Conservation (phyloP, 2,888 invertebrate species). For the Nemotelus nigrinus region DNA sequence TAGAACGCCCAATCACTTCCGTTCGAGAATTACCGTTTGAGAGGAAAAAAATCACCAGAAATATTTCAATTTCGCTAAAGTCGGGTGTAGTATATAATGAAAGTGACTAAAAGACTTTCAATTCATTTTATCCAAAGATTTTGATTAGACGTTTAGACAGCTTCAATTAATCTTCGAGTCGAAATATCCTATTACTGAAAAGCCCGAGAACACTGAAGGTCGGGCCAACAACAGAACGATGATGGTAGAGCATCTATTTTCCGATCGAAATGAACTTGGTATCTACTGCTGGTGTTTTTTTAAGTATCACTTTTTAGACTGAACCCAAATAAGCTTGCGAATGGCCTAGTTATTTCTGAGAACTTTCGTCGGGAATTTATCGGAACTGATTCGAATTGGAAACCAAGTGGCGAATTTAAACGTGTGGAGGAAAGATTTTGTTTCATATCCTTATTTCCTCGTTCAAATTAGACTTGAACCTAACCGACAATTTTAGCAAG, state of each 20-base stretch:
- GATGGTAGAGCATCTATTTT: background rate
- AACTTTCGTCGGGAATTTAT: too few species aligned
- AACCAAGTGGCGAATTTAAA: too few species aligned
- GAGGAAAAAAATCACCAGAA: slow-evolving; percentile 43
- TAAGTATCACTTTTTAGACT: too few species aligned
- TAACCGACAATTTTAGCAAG: too few species aligned
- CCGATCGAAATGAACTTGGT: background rate
- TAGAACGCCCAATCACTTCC: slow-evolving; percentile 28
- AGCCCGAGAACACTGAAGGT: background rate
- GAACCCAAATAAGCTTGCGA: too few species aligned
- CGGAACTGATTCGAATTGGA: too few species aligned
- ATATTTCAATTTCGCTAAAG: slow-evolving; percentile 48
- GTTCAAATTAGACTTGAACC: too few species aligned
- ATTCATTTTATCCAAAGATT: slow-evolving; percentile 45
- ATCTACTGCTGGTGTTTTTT: background rate
- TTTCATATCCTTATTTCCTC: too few species aligned
- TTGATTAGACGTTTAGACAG: slow-evolving; percentile 46
- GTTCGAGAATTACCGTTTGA: slow-evolving; percentile 1
- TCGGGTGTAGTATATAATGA: slow-evolving; percentile 37
- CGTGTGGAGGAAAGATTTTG: too few species aligned
- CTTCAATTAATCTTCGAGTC: slow-evolving; percentile 43
- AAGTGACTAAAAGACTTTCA: slow-evolving; percentile 45
- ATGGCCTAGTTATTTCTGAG: too few species aligned
- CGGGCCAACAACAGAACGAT: background rate
- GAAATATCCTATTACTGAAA: background rate